phyloP scores from a whole-genome alignment of 2,888 invertebrate genomes.

The Operophtera brumata region DNA sequence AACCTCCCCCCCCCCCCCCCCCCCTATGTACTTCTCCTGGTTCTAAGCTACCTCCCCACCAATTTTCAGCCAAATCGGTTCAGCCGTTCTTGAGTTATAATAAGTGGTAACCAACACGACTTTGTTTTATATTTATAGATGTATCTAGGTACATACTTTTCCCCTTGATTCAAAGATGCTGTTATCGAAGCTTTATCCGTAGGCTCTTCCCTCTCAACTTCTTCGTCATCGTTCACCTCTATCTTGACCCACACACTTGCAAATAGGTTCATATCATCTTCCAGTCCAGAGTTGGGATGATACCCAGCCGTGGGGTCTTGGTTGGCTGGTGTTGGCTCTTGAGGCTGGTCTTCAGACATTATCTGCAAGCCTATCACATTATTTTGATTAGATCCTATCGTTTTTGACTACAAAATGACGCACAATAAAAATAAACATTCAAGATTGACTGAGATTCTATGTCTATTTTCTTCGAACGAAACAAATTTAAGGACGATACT shows the following conservation, averaged over 20 bases:
- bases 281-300: neutral
- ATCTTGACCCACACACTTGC: constrained; percentile 18
- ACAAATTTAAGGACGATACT: no score
- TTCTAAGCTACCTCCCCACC: no score
- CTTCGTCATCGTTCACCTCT: constrained; percentile 2
- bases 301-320: neutral
- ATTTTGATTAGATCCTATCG: neutral
- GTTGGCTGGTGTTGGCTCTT: neutral
- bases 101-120: no score
- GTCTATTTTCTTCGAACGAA: no score
- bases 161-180: neutral
- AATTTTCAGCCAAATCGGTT: no score
- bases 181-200: neutral
- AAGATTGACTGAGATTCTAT: no score
- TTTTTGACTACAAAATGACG: no score
- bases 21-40: no score
- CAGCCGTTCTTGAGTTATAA: no score
- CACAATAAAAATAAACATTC: no score
- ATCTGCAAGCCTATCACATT: constrained; percentile 3
- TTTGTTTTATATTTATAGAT: neutral
- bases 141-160: neutral
- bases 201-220: neutral
- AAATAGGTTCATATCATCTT: constrained; percentile 2
- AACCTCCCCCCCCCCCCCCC: no score
- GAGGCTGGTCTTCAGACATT: constrained; percentile 13